phyloP scores from a whole-genome alignment of 2,888 invertebrate genomes.

The Tenthredo scrophulariae region DNA sequence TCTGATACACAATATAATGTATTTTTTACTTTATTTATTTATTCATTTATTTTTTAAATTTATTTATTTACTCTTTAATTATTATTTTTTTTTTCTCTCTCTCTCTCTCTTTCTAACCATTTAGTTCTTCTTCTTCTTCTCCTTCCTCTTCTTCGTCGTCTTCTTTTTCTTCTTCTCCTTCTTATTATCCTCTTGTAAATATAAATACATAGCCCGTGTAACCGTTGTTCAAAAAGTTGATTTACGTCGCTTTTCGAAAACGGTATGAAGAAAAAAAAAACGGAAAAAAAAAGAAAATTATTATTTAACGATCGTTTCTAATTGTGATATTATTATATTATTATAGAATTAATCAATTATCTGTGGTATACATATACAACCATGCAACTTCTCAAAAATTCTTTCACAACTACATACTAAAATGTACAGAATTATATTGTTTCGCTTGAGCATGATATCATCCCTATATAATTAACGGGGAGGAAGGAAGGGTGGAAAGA shows the following conservation, averaged over 20 bases:
- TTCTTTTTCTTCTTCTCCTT: not conserved
- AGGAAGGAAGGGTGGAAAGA: not conserved
- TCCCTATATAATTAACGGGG: not conserved
- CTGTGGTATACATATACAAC: constrained; percentile 22
- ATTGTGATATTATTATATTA: constrained; percentile 31
- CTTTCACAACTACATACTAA: constrained; percentile 45
- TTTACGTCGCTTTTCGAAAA: not conserved
- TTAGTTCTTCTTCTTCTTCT: constrained; percentile 24
- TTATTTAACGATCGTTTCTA: not conserved
- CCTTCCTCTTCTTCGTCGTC: not conserved
- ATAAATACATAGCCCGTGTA: constrained; percentile 43
- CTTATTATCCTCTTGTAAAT: constrained; percentile 24
- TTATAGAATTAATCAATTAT: constrained; percentile 18
- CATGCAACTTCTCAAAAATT: constrained; percentile 7
- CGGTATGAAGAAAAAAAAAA: not conserved
- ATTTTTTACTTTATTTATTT: not conserved
- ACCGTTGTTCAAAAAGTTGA: constrained; percentile 28
- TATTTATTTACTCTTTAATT: not conserved
- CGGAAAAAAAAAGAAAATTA: not conserved
- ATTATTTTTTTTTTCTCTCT: not conserved
- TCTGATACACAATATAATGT: constrained; percentile 3
- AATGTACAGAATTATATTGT: constrained; percentile 49
- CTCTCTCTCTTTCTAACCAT: not conserved
- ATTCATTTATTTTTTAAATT: not conserved
- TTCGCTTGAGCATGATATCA: constrained; percentile 44